Conservation (phyloP, 2,888 invertebrate genomes). For the Lapara coniferarum region DNA sequence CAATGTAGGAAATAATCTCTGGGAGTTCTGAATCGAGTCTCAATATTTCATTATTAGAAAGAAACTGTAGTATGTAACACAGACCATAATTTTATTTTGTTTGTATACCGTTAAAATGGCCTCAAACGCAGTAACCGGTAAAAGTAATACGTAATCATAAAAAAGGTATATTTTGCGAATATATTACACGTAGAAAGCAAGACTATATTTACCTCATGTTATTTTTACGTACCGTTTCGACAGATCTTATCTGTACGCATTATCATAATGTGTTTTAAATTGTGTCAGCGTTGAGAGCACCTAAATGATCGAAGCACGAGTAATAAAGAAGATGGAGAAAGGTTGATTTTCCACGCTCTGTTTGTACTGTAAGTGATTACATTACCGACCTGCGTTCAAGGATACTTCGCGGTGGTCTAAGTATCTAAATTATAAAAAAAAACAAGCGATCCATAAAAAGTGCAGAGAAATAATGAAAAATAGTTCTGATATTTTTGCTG, state of each 20-base stretch:
- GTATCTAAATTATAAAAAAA: not conserved
- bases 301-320: not conserved
- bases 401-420: not conserved
- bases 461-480: no score
- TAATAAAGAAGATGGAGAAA: slow-evolving; percentile 15
- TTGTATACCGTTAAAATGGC: no score
- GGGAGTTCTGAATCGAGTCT: no score
- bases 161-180: not conserved
- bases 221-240: not conserved
- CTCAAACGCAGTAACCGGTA: no score
- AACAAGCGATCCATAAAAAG: not conserved
- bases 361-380: not conserved
- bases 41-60: no score
- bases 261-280: slow-evolving; percentile 23
- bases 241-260: slow-evolving; percentile 12
- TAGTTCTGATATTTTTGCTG: no score
- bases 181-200: not conserved
- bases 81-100: no score
- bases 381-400: not conserved
- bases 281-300: slow-evolving; percentile 9
- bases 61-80: no score
- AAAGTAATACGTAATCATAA: not conserved
- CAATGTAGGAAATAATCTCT: no score
- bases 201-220: not conserved
- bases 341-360: slow-evolving; percentile 19